Conservation (phyloP, 2,888 invertebrate species). For the Luffia ferchaultella region DNA sequence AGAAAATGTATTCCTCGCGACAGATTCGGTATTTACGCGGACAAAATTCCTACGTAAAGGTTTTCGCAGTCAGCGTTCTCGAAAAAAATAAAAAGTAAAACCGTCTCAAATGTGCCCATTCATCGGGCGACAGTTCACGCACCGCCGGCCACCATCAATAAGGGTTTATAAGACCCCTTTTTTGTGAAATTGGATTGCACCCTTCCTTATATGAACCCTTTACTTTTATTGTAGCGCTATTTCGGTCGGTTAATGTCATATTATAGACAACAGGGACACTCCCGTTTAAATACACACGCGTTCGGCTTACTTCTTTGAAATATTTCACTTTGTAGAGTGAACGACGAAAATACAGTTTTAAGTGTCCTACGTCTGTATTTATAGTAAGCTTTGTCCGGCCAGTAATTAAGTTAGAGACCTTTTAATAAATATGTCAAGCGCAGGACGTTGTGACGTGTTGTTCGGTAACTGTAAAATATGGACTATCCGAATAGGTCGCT, state of each 20-base stretch:
- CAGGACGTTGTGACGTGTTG: neutral
- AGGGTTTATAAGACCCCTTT: conserved; percentile 1
- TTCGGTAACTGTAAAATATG: neutral
- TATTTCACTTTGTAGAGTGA: too few species aligned
- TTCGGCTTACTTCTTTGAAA: too few species aligned
- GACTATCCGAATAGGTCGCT: too few species aligned
- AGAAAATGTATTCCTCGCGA: neutral
- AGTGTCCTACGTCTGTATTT: too few species aligned
- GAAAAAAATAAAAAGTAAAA: neutral
- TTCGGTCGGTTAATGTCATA: neutral
- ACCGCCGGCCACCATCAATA: neutral
- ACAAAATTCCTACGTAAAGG: neutral
- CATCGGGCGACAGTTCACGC: neutral
- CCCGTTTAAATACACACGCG: neutral
- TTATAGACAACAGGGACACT: neutral
- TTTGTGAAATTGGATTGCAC: conserved; percentile 1
- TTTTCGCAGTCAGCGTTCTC: too few species aligned
- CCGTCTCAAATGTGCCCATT: neutral
- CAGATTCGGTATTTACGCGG: neutral
- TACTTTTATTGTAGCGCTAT: neutral
- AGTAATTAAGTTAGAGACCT: neutral
- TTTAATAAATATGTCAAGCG: neutral
- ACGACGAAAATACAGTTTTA: too few species aligned
- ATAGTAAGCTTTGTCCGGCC: neutral
- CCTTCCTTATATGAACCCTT: neutral